These are phyloP conservation scores for Enteromius thamalakanensis DNA, from an alignment of 2,797 vertebrate species.

Conservation along the genomic window DNA sequence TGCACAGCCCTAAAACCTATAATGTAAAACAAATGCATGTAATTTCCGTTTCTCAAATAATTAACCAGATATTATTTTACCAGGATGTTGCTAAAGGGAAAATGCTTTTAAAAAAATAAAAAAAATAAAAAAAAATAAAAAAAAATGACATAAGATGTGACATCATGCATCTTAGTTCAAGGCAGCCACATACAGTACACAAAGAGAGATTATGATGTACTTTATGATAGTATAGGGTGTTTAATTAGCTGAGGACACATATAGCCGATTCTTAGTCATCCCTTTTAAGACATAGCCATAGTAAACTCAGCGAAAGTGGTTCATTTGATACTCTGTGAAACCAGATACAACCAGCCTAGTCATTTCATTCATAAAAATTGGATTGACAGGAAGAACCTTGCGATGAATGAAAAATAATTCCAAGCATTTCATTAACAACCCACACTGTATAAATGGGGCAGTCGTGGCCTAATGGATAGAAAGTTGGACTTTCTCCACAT, in stretches of 20 bases:
- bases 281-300: neutral
- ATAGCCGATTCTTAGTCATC: neutral
- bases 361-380: neutral
- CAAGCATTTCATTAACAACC: neutral
- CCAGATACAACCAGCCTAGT: constrained; percentile 5
- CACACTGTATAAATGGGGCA: neutral
- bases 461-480: no score
- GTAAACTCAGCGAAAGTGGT: neutral
- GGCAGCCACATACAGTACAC: neutral
- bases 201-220: neutral
- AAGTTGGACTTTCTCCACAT: no score
- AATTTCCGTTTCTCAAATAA: neutral
- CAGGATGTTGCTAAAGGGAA: neutral
- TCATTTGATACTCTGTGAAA: neutral
- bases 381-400: neutral
- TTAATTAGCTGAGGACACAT: neutral
- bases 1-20: no score
- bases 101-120: neutral
- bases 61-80: neutral
- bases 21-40: neutral
- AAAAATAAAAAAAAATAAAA: neutral
- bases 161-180: neutral
- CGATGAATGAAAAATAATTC: neutral
- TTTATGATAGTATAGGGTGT: neutral
- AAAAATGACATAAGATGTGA: neutral